Evolutionary conservation across 2,797 vertebrate genomes (phyloP), one percentile per base, ranked within the genome.

Genomic region (Xiphorhynchus erythropygius): DNA sequence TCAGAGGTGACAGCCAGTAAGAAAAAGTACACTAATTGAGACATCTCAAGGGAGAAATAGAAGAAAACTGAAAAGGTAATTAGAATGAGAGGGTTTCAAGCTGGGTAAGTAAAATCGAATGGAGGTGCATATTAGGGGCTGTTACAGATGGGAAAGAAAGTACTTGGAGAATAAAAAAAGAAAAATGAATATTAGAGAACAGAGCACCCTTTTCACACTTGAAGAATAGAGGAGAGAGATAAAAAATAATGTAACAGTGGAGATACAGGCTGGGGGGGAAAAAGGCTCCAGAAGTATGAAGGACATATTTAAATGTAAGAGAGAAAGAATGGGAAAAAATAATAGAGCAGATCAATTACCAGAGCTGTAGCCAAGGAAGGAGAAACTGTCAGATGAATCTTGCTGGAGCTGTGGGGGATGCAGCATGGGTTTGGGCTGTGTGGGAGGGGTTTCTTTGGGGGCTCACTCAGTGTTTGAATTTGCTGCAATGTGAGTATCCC

Each of bases 21-120:
- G 97, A 98, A 97, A 97, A 98, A 97, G 97, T 93, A 96, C 96
- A 94, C 98, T 98, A 98, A 98, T 98, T 98, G 98, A 98, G 98
- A 97, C 96, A 97, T 98, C 98, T 97, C 98, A 10, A 88, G 98
- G 98, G 98, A 98, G 95, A 96, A 90, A 97, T 96, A 91, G 79
- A 96, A 96, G 97, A 96, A 97, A 98, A 97, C 97, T 89, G 97
- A 96, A 97, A 96, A 91, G 92, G 97, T 98, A 98, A 98, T 98
- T 98, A 98, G 98, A 98, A 97, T 93, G 97, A 97, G 97, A 93
- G 93, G 87, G 59, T 98, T 97, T 97, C 97, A 97, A 97, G 96
- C 97, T 95, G 96, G 94, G 96, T 94, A 94, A 96, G 97, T 97
- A 96, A 97, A 97, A 97, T 97, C 82, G 90, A 97, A 97, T 75